Percentiles rank a stretch among this genome's conserved stretches.
Evolutionary conservation across 2,113 vertebrate genomes (phyloP).

Genomic region (Protobothrops mucrosquamatus): DNA sequence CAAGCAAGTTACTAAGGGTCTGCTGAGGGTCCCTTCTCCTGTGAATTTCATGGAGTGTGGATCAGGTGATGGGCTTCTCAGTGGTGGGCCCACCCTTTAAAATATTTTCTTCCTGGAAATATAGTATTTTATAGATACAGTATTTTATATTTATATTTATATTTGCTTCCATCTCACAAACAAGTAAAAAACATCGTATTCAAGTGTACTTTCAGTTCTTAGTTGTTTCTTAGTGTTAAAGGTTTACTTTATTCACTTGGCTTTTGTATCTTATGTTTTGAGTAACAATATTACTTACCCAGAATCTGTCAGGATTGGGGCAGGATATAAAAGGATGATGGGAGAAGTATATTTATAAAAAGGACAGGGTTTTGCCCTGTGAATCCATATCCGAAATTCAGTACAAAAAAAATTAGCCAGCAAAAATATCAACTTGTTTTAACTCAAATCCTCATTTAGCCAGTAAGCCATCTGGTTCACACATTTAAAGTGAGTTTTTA

Average conservation of each 20-base stretch:
- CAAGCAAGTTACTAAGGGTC: not conserved
- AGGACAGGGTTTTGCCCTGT: not conserved
- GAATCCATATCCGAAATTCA: not conserved
- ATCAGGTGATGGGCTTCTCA: not conserved
- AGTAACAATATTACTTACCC: not conserved
- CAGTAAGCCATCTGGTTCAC: not conserved
- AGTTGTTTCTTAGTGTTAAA: not conserved
- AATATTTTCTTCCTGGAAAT: not conserved
- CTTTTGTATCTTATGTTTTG: not conserved
- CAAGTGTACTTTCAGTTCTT: not conserved
- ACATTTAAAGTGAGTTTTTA: not conserved
- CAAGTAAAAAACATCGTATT: not conserved
- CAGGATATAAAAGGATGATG: not conserved
- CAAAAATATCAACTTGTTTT: not conserved
- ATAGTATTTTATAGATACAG: not conserved
- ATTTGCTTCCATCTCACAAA: not conserved
- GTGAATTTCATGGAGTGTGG: not conserved
- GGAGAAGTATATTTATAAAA: not conserved
- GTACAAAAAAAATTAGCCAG: not conserved
- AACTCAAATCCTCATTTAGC: not conserved
- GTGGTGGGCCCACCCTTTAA: not conserved
- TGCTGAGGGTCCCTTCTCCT: not conserved
- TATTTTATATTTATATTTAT: not conserved
- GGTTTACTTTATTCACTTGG: not conserved
- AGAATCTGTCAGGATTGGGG: not conserved